Base-by-base conservation (phyloP, 1,140 invertebrate genomes). In the Probaryconus sp. region DNA sequence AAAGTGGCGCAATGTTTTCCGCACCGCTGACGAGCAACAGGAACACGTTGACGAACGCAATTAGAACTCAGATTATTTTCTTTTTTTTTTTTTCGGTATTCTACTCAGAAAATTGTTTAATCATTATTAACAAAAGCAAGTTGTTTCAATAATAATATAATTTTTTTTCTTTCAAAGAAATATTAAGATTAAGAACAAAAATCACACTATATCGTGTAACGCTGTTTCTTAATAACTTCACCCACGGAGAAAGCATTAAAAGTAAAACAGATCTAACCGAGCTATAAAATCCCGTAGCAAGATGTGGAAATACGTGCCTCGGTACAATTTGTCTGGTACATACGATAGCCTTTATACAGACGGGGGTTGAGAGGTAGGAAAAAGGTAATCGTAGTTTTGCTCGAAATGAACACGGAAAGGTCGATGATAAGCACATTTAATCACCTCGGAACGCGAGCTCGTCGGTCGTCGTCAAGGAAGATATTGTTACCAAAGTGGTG, bases 361-460 rank as follows among this genome's bases (percentile, higher is more conserved):
- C 37, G 42, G 47, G 55, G 47, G 53, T 69, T 53, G 51, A 51
- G 45, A 45, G 35, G 55, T 43, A 50, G 31, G 43, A 51, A 71
- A 58, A 51, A 51, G 53, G 35, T 64, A 60, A 72, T 65, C 45
- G 53, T 31, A 45, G 37, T 40, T 51, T 35, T n/a, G 6, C 33
- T 58, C 7, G 48, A 30, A 60, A 51, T 51, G 28, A 64, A 45
- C 56, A 75, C 71, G 58, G 28, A 68, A n/a, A 69, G 45, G 38
- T 47, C 37, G 38, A 61, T 63, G 65, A 65, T 75, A 69, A 69
- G 58, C 47, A 47, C 51, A 61, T 69, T 69, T 64, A 75, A 75
- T 69, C 58, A 63, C 71, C 38, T 55, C 21, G 33, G 18, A 56
- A 33, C 17, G 33, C 53, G 35, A 40, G 20, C n/a, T n/a, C n/a